These are phyloP conservation scores for Tiliacea citrago DNA, from an alignment of 2,888 invertebrate species.

Conservation along the genomic window DNA sequence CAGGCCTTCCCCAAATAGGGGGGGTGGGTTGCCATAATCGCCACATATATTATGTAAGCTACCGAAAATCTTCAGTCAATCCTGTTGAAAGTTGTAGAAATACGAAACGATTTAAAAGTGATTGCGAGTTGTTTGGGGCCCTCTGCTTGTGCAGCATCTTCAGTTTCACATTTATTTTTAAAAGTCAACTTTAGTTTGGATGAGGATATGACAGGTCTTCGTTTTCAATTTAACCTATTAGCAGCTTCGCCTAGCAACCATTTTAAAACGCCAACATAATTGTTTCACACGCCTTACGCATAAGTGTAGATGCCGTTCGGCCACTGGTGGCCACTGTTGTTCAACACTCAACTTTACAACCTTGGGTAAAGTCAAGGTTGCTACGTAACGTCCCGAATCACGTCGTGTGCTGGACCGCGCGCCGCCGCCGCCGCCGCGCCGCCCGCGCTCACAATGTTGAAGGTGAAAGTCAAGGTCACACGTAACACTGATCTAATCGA, in stretches of 20 bases:
- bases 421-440: constrained; percentile 25
- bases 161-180: neutral
- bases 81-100: neutral
- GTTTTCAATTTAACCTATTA: neutral
- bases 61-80: neutral
- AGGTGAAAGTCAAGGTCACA: constrained; percentile 83
- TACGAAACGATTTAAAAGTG: neutral
- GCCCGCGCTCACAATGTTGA: constrained; percentile 70
- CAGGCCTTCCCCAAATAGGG: too few relatives aligned
- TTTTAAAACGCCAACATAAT: neutral
- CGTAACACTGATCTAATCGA: constrained; percentile 70
- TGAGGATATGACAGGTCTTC: neutral
- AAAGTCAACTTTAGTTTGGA: neutral
- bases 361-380: constrained; percentile 76
- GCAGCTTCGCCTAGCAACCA: neutral
- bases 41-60: neutral
- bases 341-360: constrained; percentile 49
- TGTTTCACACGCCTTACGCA: constrained; percentile 1
- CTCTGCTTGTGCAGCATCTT: neutral
- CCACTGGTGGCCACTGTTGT: constrained; percentile 35
- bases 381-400: constrained; percentile 73
- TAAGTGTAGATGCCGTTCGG: constrained; percentile 27
- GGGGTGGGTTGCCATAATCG: too few relatives aligned
- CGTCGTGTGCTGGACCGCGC: constrained; percentile 59
- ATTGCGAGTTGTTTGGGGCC: neutral